Evolutionary conservation across 1,140 invertebrate species (phyloP), one percentile per base, ranked within the genome.

Genomic region (Vanessa tameamea): DNA sequence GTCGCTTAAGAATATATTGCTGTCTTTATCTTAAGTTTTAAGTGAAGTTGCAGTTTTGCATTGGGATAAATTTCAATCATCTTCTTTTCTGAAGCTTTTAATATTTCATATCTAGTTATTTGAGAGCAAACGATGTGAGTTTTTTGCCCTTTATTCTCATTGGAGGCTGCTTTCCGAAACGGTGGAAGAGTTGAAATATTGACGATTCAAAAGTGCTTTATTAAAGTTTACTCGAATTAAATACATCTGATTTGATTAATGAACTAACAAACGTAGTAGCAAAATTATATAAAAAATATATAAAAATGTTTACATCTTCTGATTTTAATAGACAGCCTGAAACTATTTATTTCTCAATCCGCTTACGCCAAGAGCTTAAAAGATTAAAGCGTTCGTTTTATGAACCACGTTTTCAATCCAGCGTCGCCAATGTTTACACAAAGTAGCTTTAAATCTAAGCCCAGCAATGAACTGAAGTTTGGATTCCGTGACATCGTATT

Each of bases 401-500:
- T 61, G 57, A 61, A 61, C 57, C 57, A 9, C 57, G 57, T 37
- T 61, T 61, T 61, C 26, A 61, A 61, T 61, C 23, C 15, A 37
- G 20, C 57, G 23, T 61, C 15, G 57, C 26, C 14, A 61, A 61
- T 61, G 57, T 37, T 61, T 37, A 37, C 26, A 61, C 15, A 37
- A 23, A 31, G 26, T 61, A 61, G 26, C 31, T 61, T 57, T 61
- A 61, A 61, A 61, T 61, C 57, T 23, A 61, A 57, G 23, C 23
- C 53, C 20, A 23, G 53, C 47, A 57, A 57, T 69, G 23, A 59
- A 57, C 51, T n/a, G 13, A 57, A 57, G 16, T 16, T 23, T 5
- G 57, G 13, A 61, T 37, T 61, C 57, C 23, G 3, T 37, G 20
- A 73, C 70, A 50, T 70, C 71, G 73, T 78, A 78, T 78, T 78